Evolutionary conservation across 1,140 invertebrate species (phyloP).

Genomic region (Pogonognathellus flavescens): DNA sequence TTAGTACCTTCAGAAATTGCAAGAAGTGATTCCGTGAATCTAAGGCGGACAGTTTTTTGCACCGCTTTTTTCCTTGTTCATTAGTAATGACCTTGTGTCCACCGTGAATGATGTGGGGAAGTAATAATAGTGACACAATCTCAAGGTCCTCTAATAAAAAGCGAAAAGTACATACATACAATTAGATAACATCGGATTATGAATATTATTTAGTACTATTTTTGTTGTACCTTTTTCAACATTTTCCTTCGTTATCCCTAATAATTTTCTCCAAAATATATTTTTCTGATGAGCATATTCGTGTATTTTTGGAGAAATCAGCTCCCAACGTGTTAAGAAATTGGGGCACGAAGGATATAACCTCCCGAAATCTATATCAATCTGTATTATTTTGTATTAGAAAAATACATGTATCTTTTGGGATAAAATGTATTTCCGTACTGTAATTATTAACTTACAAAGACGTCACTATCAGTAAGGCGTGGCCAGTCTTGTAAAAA

Average conservation of each 20-base stretch:
- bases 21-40: neutral
- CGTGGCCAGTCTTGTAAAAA: slow-evolving; percentile 10
- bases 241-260: neutral
- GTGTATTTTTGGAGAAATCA: neutral
- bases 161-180: neutral
- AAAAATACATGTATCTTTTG: neutral
- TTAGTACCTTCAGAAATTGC: neutral
- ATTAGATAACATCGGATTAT: neutral
- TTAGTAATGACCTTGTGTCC: neutral
- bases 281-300: neutral
- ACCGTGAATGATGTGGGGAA: neutral
- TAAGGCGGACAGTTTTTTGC: neutral
- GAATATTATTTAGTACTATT: neutral
- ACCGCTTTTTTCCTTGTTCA: neutral
- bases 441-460: neutral
- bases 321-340: neutral
- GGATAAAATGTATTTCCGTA: neutral
- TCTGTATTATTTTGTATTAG: neutral
- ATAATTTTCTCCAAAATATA: neutral
- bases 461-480: neutral
- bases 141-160: neutral
- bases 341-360: neutral
- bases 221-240: neutral
- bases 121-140: neutral
- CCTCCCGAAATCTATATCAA: neutral